Conservation (phyloP, 2,113 vertebrate genomes). For the Cyprinodon variegatus region DNA sequence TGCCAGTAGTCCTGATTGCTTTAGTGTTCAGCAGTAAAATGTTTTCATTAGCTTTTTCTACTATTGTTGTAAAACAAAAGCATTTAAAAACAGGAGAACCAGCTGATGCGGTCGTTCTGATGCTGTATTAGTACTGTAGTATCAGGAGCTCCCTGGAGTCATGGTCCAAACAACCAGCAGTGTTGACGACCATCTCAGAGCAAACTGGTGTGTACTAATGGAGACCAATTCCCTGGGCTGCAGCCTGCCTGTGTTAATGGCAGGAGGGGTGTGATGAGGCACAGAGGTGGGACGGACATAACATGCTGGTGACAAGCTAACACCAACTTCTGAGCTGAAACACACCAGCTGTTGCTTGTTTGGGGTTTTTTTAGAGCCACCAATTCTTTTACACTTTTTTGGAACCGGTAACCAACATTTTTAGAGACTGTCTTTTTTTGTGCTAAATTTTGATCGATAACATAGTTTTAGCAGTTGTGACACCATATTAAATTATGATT, state of each 20-base stretch:
- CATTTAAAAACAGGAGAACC: not conserved
- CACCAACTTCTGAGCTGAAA: conserved; percentile 48
- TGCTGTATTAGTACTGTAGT: not conserved
- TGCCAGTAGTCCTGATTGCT: conserved; percentile 40
- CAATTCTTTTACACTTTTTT: not conserved
- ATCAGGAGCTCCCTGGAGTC: conserved; percentile 23
- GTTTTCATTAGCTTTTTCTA: conserved; percentile 20
- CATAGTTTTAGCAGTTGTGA: no score
- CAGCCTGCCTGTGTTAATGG: conserved; percentile 61
- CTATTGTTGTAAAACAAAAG: not conserved
- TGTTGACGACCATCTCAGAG: conserved; percentile 58
- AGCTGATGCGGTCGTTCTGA: not conserved
- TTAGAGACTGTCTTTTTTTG: no score
- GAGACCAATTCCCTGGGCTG: conserved; percentile 64
- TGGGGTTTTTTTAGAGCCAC: conserved; percentile 16
- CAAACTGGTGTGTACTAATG: conserved; percentile 60
- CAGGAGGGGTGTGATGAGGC: conserved; percentile 57
- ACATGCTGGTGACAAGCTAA: conserved; percentile 63
- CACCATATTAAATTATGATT: no score
- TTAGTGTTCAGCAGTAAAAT: conserved; percentile 16
- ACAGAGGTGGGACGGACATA: conserved; percentile 32
- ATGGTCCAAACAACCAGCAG: conserved; percentile 35
- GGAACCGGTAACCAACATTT: no score
- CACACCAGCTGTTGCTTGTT: conserved; percentile 41
- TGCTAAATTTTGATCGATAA: no score